Evolutionary conservation across 2,888 invertebrate species (phyloP).

Genomic region (Shargacucullia verbasci): DNA sequence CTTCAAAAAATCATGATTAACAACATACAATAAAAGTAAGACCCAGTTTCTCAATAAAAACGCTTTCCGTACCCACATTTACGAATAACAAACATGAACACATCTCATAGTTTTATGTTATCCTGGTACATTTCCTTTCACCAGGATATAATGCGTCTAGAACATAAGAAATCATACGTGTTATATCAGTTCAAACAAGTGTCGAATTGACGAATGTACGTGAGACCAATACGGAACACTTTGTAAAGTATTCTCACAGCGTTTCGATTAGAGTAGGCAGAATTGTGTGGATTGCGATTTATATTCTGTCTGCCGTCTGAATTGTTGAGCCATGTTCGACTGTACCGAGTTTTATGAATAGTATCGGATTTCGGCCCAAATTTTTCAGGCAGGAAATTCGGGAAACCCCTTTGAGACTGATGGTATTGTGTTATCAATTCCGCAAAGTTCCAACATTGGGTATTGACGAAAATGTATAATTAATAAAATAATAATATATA

Average conservation of each 20-base stretch:
- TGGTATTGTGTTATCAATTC: too few relatives aligned
- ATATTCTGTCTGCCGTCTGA: constrained; percentile 47
- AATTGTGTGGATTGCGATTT: constrained; percentile 41
- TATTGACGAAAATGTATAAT: too few relatives aligned
- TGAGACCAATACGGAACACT: constrained; percentile 37
- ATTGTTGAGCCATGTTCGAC: constrained; percentile 49
- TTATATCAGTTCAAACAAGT: constrained; percentile 57
- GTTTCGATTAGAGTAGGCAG: constrained; percentile 53
- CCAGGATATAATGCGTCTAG: constrained; percentile 34
- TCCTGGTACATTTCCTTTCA: constrained; percentile 27
- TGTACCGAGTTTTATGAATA: constrained; percentile 48
- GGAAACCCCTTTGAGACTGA: too few relatives aligned
- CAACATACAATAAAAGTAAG: too few relatives aligned
- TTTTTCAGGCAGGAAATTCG: too few relatives aligned
- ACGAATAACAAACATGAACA: not conserved
- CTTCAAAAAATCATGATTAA: too few relatives aligned
- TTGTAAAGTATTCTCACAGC: constrained; percentile 44
- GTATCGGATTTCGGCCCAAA: constrained; percentile 26
- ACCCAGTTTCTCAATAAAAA: too few relatives aligned
- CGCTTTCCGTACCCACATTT: not conserved
- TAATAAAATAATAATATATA: too few relatives aligned
- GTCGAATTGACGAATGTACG: constrained; percentile 59
- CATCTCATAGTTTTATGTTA: constrained; percentile 8
- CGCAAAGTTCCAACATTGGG: too few relatives aligned
- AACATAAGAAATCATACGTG: constrained; percentile 54